A percentile compares a stretch with the other conserved stretches of the same genome.
phyloP scores from a whole-genome alignment of 2,888 invertebrate species.

The Nemotelus nigrinus region DNA sequence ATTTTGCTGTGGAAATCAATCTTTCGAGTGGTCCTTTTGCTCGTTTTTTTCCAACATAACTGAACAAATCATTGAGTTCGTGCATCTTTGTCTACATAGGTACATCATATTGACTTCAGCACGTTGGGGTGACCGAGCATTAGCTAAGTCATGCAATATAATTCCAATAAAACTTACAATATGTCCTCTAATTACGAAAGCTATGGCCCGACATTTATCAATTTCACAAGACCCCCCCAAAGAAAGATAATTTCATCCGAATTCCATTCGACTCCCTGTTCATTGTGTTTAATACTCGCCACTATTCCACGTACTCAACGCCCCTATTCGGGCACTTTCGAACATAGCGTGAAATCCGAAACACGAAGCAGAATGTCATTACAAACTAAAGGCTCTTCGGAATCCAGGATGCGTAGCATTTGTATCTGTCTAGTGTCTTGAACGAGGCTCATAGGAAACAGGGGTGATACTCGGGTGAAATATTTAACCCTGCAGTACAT shows the following conservation, averaged over 20 bases:
- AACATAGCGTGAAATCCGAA: slow-evolving; percentile 1
- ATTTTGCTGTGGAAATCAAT: background rate
- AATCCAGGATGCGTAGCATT: slow-evolving; percentile 45
- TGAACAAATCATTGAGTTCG: too few species aligned
- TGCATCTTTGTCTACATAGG: too few species aligned
- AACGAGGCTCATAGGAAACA: background rate
- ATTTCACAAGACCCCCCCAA: slow-evolving; percentile 47
- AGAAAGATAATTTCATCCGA: slow-evolving; percentile 55
- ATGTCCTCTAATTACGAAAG: slow-evolving; percentile 52
- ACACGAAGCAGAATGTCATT: slow-evolving; percentile 1
- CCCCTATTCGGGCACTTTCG: background rate
- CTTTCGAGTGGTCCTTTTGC: background rate
- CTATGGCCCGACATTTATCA: slow-evolving; percentile 51
- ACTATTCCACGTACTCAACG: background rate
- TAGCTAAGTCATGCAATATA: slow-evolving; percentile 47
- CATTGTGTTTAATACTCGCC: background rate
- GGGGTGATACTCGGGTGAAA: background rate
- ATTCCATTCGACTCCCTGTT: slow-evolving; percentile 52
- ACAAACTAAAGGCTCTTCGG: slow-evolving; percentile 43
- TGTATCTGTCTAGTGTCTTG: slow-evolving; percentile 29
- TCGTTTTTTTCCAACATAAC: too few species aligned
- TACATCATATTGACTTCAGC: too few species aligned
- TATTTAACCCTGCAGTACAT: background rate
- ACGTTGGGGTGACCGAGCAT: background rate
- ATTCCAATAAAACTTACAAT: slow-evolving; percentile 50